Evolutionary conservation across 1,140 invertebrate species (phyloP).

Genomic region (Dolichoris vasculosae): DNA sequence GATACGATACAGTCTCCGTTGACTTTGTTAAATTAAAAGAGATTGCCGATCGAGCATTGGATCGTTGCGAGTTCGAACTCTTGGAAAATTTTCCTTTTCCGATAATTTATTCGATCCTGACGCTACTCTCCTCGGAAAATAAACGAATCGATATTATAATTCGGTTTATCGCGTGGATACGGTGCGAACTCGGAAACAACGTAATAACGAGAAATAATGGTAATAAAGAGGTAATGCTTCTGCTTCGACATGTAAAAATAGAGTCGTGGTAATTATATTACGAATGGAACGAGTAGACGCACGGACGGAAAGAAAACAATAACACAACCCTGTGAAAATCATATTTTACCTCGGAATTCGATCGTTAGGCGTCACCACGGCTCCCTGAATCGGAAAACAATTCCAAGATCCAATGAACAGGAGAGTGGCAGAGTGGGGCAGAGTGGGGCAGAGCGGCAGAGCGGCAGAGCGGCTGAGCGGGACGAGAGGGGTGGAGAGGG

Average conservation of each 20-base stretch:
- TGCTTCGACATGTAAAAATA: not conserved
- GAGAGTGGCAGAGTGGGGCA: not conserved
- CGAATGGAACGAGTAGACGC: not conserved
- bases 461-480: too few species aligned
- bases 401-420: not conserved
- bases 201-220: not conserved
- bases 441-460: not conserved
- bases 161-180: too few species aligned
- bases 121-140: too few species aligned
- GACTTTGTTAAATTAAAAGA: too few species aligned
- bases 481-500: not conserved
- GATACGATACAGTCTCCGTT: too few species aligned
- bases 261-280: not conserved
- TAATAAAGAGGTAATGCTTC: not conserved
- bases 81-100: too few species aligned
- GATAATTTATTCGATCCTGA: too few species aligned
- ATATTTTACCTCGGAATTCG: constrained; percentile 11
- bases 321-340: not conserved
- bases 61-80: too few species aligned
- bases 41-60: too few species aligned
- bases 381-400: constrained; percentile 19
- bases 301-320: not conserved
- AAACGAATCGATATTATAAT: too few species aligned
- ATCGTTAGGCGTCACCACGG: not conserved
- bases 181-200: too few species aligned